Percentiles rank a stretch among this genome's conserved stretches.
Conservation (phyloP, 1,140 invertebrate species). For the Drosophila baimaii region DNA sequence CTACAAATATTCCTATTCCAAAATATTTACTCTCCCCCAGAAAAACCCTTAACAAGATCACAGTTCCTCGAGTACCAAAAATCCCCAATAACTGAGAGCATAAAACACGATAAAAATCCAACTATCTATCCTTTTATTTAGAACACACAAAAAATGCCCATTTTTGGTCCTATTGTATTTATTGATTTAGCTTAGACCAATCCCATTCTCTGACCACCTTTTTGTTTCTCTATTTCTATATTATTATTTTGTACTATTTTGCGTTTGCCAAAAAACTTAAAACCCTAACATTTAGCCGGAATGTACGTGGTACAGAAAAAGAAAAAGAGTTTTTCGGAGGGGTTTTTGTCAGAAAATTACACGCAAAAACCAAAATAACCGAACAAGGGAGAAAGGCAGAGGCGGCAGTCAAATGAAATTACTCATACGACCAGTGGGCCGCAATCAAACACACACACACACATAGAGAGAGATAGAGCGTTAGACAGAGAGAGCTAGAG, state of each 20-base stretch:
- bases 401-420: constrained; percentile 53
- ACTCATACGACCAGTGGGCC: constrained; percentile 60
- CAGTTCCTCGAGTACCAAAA: background rate
- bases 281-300: constrained; percentile 15
- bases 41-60: background rate
- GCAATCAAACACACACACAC: constrained; percentile 34
- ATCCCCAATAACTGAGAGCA: background rate
- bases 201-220: background rate
- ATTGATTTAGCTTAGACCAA: constrained; percentile 66
- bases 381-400: constrained; percentile 30
- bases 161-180: constrained; percentile 54
- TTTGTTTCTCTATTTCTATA: constrained; percentile 47
- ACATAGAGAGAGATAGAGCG: constrained; percentile 6
- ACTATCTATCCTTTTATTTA: background rate
- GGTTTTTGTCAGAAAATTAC: constrained; percentile 55
- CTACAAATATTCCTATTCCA: too few species aligned
- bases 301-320: constrained; percentile 1
- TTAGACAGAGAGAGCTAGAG: constrained; percentile 36
- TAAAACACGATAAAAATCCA: constrained; percentile 16
- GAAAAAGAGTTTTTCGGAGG: constrained; percentile 26
- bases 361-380: constrained; percentile 70
- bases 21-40: too few species aligned
- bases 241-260: constrained; percentile 70
- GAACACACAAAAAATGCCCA: background rate
- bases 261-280: constrained; percentile 27